Evolutionary conservation across 2,113 vertebrate genomes (phyloP).

Genomic region (Menidia beryllina): DNA sequence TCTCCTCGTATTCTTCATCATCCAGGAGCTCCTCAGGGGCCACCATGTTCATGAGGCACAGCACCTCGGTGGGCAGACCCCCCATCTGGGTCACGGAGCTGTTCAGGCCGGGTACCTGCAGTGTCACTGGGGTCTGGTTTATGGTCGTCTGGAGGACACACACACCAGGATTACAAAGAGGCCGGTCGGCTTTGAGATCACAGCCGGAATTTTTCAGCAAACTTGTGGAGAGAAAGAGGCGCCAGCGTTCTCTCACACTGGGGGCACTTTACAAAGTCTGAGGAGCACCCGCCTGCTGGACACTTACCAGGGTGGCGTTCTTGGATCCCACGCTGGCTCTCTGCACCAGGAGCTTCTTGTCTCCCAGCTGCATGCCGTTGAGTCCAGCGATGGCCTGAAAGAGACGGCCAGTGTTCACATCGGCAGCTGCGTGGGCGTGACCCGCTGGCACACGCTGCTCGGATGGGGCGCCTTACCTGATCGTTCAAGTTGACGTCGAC

Average conservation of each 20-base stretch:
- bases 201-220: no score
- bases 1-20: constrained; percentile 94
- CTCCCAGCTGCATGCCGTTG: constrained; percentile 93
- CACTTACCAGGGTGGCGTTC: constrained; percentile 90
- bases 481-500: constrained; percentile 94
- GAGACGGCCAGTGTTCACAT: background rate
- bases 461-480: constrained; percentile 80
- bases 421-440: background rate
- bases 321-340: constrained; percentile 94
- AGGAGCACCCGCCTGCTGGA: constrained; percentile 27
- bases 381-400: constrained; percentile 90
- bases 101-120: constrained; percentile 93
- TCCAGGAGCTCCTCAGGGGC: constrained; percentile 92
- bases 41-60: constrained; percentile 97
- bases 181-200: constrained; percentile 1
- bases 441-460: background rate
- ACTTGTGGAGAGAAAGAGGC: no score
- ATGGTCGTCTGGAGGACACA: constrained; percentile 86
- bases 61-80: constrained; percentile 90
- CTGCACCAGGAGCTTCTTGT: constrained; percentile 94
- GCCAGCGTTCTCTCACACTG: no score
- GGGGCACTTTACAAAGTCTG: constrained; percentile 3
- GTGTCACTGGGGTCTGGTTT: constrained; percentile 93
- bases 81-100: constrained; percentile 92
- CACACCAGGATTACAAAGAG: background rate